Conservation (phyloP, 1,140 invertebrate species). For the Mizuhopecten yessoensis region DNA sequence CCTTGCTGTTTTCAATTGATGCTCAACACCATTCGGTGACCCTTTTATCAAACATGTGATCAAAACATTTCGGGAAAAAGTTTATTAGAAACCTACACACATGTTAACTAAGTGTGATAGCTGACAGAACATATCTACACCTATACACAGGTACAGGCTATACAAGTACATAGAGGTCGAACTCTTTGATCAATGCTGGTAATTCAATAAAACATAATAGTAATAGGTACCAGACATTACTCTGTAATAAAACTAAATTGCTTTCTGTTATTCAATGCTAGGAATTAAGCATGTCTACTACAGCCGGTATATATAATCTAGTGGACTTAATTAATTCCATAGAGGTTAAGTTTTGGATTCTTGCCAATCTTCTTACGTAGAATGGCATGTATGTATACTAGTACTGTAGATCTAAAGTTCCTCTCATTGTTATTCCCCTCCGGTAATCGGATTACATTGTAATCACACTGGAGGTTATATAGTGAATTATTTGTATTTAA, state of each 20-base stretch:
- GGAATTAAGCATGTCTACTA: not conserved
- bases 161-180: constrained; percentile 19
- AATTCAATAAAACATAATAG: too few relatives aligned
- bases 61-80: too few relatives aligned
- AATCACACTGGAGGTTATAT: not conserved
- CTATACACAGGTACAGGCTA: not conserved
- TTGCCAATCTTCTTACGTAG: not conserved
- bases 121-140: too few relatives aligned
- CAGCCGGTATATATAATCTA: not conserved
- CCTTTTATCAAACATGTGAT: too few relatives aligned
- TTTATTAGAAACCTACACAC: too few relatives aligned
- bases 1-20: too few relatives aligned
- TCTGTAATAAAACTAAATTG: constrained; percentile 12
- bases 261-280: constrained; percentile 2
- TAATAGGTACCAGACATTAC: not conserved
- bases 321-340: not conserved
- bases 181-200: not conserved
- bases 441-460: not conserved
- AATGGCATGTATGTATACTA: not conserved
- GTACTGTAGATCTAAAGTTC: not conserved
- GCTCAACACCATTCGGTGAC: too few relatives aligned
- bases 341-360: not conserved
- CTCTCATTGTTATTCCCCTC: too few relatives aligned
- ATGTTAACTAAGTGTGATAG: too few relatives aligned
- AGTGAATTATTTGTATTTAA: too few relatives aligned